Evolutionary conservation across 2,888 invertebrate genomes (phyloP), one percentile per base, ranked within the genome.

Genomic region (Podotricha telesiphe): DNA sequence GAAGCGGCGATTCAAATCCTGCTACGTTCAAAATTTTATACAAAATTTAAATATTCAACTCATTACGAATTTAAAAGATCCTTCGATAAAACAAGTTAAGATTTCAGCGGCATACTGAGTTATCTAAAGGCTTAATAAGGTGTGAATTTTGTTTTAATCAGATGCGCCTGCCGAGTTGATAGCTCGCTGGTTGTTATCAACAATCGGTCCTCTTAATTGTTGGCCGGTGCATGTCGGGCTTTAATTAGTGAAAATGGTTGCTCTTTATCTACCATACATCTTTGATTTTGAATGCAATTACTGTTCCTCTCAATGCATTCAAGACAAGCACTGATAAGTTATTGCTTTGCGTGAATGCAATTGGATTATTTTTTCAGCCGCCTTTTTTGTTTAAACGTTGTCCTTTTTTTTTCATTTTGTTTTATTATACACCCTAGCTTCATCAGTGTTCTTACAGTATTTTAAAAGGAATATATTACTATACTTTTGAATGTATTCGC

Each of bases 201-300:
- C 80, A 81, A 93, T 92, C 91, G 82, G 79, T 84, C 84, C 83
- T 85, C 88, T 90, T 92, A 90, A 92, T 91, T 92, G 91, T 91
- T 84, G 81, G 83, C 78, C 76, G 78, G 88, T 79, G 89, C 91
- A 89, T 91, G 92, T 92, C 80, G 81, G 82, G 79, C 82, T 83
- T 93, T 93, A 92, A 93, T 93, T 92, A 93, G 90, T 87, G 90
- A 89, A 90, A 89, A 91, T 91, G 86, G 86, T 80, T 86, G 76
- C 78, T 78, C 80, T 78, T 80, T 91, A 91, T 92, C 91, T 79
- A 73, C 80, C 79, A 79, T 78, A 81, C 84, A 91, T 92, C 92
- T 91, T 88, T 88, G 92, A 91, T 91, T 91, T 91, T 90, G 86
- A 90, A 91, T 91, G 89, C 91, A 91, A 88, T 91, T 91, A 89